These are phyloP conservation scores for Poecilia velifera DNA, from an alignment of 2,797 vertebrate species.

Conservation along the genomic window DNA sequence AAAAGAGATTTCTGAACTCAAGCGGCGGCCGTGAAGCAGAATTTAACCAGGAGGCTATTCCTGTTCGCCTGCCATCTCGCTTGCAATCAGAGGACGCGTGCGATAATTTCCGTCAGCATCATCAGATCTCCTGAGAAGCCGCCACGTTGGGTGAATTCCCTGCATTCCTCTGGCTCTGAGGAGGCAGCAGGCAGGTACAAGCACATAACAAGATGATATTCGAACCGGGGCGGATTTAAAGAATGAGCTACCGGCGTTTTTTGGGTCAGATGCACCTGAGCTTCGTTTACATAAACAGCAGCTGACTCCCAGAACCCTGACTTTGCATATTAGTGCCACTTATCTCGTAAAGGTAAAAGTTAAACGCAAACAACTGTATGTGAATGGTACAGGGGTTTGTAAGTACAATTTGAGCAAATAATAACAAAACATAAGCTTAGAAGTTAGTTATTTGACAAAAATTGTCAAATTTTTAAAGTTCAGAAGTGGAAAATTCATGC, in stretches of 20 bases:
- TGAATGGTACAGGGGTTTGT: no score
- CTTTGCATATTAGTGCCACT: conserved; percentile 63
- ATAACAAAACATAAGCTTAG: no score
- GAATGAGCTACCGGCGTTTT: conserved; percentile 27
- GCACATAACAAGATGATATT: conserved; percentile 38
- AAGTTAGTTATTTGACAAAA: no score
- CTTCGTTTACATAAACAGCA: conserved; percentile 62
- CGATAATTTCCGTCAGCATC: conserved; percentile 20
- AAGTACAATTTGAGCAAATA: no score
- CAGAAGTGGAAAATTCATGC: no score
- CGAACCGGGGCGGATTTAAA: conserved; percentile 12
- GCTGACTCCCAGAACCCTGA: conserved; percentile 58
- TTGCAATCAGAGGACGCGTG: background rate
- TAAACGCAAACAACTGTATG: no score
- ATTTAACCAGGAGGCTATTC: background rate
- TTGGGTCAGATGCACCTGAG: conserved; percentile 22
- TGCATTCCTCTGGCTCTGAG: conserved; percentile 64
- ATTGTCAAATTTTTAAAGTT: no score
- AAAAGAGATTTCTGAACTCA: background rate
- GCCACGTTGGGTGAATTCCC: conserved; percentile 70
- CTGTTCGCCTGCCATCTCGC: background rate
- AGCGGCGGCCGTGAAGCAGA: background rate
- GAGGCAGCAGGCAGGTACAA: conserved; percentile 38
- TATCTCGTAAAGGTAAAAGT: conserved; percentile 41
- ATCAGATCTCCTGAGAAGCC: conserved; percentile 39